Base-by-base conservation (phyloP, 2,797 vertebrate species). In the Eulemur rubriventer region DNA sequence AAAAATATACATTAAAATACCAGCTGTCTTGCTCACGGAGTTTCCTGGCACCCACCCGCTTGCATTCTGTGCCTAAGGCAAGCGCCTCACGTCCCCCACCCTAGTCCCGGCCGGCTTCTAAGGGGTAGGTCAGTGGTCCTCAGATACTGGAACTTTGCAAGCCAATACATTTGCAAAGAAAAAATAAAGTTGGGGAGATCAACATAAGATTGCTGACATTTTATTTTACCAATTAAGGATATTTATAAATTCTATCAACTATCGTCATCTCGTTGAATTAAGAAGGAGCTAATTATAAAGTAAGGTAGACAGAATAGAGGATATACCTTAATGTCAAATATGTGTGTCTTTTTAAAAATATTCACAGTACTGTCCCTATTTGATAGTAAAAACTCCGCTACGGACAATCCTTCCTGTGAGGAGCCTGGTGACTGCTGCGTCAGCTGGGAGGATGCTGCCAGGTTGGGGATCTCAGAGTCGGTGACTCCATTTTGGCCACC, bases 21-120 rank as follows among this genome's bases (percentile, higher is more conserved):
- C 20, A 24, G 26, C 61, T 20, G 1, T 57, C 18, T 61, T 30
- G 61, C 18, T 59, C 16, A 18, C 63, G n/a, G 63, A 65, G 63
- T 5, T 46, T 16, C 9, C 2, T 3, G 33, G 67, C 1, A 3
- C 1, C 16, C 2, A 3, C 1, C 10, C 12, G 9, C 57, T 17
- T 41, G 4, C 14, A 22, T 48, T 70, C 63, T 75, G 63, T 13
- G 41, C 46, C n/a, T 41, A 11, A 12, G 11, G 26, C 14, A 0
- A 10, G 33, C 9, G 26, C 26, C 84, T 17, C 33, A 3, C 4
- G 12, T 4, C n/a, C 72, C 48, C 73, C n/a, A 26, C 30, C 63
- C 24, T 72, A 7, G 14, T 1, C 12, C 73, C 30, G 22, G 18
- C 20, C 46, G 13, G 24, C 41, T 81, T 24, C 73, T 41, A 52